Conservation (phyloP, 2,113 vertebrate genomes). For the Amazona vittata region DNA sequence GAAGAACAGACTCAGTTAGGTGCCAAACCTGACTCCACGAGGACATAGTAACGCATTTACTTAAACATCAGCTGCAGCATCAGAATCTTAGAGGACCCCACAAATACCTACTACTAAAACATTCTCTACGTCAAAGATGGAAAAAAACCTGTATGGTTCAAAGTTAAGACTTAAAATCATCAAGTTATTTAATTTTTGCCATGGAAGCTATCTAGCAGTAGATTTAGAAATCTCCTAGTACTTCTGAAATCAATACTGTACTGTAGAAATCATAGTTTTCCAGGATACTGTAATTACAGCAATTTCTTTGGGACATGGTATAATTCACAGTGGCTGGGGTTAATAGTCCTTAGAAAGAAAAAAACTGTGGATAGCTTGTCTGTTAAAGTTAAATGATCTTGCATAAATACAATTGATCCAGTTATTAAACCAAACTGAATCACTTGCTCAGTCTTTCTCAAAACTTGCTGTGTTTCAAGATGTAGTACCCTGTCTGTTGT, state of each 20-base stretch:
- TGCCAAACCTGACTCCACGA: neutral
- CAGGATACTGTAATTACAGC: neutral
- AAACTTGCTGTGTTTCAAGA: neutral
- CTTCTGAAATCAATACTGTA: neutral
- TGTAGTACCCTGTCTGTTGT: neutral
- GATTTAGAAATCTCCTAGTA: neutral
- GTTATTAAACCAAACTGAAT: neutral
- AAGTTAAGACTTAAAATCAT: neutral
- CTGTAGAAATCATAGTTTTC: conserved; percentile 35
- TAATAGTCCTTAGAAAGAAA: neutral
- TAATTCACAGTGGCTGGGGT: neutral
- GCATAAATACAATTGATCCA: neutral
- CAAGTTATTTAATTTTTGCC: neutral
- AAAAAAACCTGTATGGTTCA: neutral
- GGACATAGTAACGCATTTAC: neutral
- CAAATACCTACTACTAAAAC: neutral
- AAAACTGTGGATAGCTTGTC: neutral
- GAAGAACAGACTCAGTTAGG: neutral
- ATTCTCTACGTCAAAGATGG: neutral
- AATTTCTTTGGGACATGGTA: neutral
- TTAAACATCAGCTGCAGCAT: neutral
- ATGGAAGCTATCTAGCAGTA: neutral
- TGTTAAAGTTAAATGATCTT: neutral
- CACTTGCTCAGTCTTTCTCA: neutral
- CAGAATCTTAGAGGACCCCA: neutral